These are phyloP conservation scores for Pleuronectes platessa DNA, from an alignment of 2,113 vertebrate species.

Conservation along the genomic window DNA sequence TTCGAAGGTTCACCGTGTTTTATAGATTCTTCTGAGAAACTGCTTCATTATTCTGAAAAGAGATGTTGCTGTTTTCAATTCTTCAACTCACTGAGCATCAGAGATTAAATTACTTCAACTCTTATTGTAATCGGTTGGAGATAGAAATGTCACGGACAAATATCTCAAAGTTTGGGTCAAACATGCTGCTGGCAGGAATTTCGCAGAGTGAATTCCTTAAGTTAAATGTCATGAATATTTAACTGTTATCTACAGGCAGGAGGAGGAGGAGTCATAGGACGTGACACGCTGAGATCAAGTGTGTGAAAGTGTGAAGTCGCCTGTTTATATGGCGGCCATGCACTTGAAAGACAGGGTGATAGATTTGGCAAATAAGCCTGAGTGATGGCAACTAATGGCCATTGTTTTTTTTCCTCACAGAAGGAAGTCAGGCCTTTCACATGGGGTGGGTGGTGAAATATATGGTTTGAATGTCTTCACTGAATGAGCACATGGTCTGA, in stretches of 20 bases:
- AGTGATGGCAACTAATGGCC: constrained; percentile 65
- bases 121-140: background rate
- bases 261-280: constrained; percentile 60
- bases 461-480: constrained; percentile 65
- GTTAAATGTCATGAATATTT: constrained; percentile 67
- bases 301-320: constrained; percentile 79
- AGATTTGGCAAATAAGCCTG: constrained; percentile 80
- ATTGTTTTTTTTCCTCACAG: constrained; percentile 65
- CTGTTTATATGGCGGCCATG: constrained; percentile 81
- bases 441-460: constrained; percentile 65
- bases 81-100: background rate
- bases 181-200: background rate
- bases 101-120: background rate
- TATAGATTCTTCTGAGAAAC: too few relatives aligned
- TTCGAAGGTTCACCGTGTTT: too few relatives aligned
- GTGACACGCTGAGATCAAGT: constrained; percentile 79
- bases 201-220: constrained; percentile 8
- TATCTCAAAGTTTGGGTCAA: background rate
- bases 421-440: constrained; percentile 81
- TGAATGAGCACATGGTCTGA: constrained; percentile 57
- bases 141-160: background rate
- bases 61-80: background rate
- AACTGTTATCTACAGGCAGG: constrained; percentile 51
- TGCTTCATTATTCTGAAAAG: background rate
- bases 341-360: constrained; percentile 84